These are phyloP conservation scores for Florisuga fusca DNA, from an alignment of 2,797 vertebrate genomes.

Conservation along the genomic window DNA sequence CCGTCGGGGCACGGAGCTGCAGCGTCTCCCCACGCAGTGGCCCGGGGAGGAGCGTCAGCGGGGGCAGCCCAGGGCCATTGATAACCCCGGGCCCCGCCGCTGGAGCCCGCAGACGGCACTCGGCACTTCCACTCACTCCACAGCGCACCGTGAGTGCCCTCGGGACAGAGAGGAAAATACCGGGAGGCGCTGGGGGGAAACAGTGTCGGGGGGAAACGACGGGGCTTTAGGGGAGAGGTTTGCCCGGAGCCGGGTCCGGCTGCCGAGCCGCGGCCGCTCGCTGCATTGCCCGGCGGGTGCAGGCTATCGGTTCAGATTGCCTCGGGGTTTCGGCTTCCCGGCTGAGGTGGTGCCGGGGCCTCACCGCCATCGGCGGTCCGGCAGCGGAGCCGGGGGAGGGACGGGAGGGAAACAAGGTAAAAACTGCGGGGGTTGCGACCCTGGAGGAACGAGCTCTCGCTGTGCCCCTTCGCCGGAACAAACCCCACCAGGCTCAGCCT, in stretches of 20 bases:
- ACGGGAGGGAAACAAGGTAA: background rate
- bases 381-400: background rate
- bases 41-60: conserved; percentile 42
- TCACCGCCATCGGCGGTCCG: background rate
- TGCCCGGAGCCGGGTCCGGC: background rate
- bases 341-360: background rate
- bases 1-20: background rate
- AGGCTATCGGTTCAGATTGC: background rate
- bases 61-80: conserved; percentile 33
- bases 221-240: background rate
- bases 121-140: background rate
- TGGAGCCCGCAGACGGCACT: background rate
- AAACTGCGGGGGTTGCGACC: background rate
- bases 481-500: background rate
- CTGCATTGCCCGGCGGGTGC: background rate
- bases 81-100: background rate
- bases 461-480: background rate
- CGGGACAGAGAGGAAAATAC: background rate
- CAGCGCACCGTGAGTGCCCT: background rate
- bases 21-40: background rate
- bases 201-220: background rate
- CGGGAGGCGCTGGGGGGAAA: background rate
- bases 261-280: background rate
- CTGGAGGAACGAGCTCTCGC: background rate
- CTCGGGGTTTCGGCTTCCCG: background rate